phyloP scores from a whole-genome alignment of 35 echinoderm and acorn worm genomes.

The Chiridota heheva region DNA sequence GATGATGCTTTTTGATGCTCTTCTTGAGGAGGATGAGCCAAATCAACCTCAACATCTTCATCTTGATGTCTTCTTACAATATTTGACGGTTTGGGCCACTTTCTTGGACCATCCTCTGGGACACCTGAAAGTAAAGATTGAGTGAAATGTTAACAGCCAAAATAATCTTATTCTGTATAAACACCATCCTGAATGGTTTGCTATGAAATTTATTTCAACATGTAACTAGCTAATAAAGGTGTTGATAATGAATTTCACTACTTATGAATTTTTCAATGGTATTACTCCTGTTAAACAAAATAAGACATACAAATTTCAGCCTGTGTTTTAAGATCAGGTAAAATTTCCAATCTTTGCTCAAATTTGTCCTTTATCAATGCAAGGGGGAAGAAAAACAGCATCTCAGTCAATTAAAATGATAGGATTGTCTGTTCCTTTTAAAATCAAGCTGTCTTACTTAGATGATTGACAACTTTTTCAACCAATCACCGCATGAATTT shows the following conservation, averaged over 20 bases:
- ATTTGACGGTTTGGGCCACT: constrained; percentile 52
- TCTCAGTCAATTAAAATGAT: no score
- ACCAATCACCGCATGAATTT: no score
- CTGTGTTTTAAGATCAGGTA: background rate
- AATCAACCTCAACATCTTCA: background rate
- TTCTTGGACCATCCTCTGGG: constrained; percentile 63
- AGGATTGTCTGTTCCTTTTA: no score
- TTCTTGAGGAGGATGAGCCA: background rate
- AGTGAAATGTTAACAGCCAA: background rate
- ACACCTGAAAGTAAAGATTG: constrained; percentile 35
- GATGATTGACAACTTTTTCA: no score
- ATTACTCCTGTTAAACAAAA: background rate
- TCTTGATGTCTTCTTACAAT: no score
- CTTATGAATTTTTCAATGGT: background rate
- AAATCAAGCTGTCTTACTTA: no score
- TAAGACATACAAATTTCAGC: background rate
- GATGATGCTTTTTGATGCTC: constrained; percentile 2
- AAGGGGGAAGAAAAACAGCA: no score
- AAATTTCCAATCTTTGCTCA: no score
- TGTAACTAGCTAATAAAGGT: background rate
- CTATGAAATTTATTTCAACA: background rate
- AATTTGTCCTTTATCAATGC: no score
- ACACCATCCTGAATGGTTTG: background rate
- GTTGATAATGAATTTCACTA: background rate
- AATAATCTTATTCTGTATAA: background rate